Conservation (phyloP, 2,888 invertebrate genomes). For the Pediacus dermestoides region DNA sequence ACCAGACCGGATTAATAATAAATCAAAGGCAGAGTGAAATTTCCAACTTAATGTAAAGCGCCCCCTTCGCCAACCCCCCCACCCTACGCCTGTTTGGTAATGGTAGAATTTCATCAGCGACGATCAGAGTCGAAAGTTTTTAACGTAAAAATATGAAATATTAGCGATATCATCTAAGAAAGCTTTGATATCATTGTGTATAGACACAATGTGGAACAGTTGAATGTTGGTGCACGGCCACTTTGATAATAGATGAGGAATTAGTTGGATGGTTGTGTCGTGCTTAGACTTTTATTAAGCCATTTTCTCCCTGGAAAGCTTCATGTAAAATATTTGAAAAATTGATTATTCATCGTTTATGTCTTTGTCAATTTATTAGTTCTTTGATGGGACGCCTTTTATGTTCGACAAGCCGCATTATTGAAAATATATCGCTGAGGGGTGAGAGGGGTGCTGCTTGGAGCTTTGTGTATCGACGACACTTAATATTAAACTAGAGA, state of each 20-base stretch:
- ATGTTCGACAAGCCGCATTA: slow-evolving; percentile 29
- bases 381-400: slow-evolving; percentile 31
- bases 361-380: slow-evolving; percentile 40
- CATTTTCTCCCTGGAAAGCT: slow-evolving; percentile 42
- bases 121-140: too few species aligned
- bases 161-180: slow-evolving; percentile 22
- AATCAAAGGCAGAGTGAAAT: too few species aligned
- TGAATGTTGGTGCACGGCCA: slow-evolving; percentile 5
- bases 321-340: slow-evolving; percentile 44
- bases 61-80: too few species aligned
- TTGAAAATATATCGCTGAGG: slow-evolving; percentile 29
- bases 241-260: slow-evolving; percentile 11
- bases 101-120: too few species aligned
- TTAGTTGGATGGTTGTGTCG: slow-evolving; percentile 31
- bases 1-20: too few species aligned
- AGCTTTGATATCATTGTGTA: slow-evolving; percentile 18
- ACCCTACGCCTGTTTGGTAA: too few species aligned
- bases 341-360: slow-evolving; percentile 44
- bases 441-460: too few species aligned
- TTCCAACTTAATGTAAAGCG: too few species aligned
- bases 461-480: too few species aligned
- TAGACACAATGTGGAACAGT: slow-evolving; percentile 12
- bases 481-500: too few species aligned
- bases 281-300: slow-evolving; percentile 46
- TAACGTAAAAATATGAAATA: too few species aligned